Percentiles rank a stretch among this genome's conserved stretches.
Conservation (phyloP, 1,140 invertebrate species). For the Achroia grisella region DNA sequence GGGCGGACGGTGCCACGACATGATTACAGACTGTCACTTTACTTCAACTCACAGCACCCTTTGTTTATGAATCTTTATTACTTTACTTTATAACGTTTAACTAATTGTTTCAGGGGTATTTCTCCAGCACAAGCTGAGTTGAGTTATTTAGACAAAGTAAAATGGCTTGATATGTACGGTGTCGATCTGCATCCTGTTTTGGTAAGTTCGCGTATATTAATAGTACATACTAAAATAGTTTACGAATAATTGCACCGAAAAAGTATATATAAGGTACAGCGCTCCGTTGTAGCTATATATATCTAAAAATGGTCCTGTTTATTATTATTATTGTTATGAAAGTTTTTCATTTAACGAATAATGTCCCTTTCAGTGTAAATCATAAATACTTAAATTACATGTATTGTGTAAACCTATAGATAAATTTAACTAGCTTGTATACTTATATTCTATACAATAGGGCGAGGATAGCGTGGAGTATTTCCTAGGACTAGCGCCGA, state of each 20-base stretch:
- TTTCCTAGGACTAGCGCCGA: conserved; percentile 96
- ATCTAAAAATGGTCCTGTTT: no score
- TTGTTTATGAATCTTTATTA: conserved; percentile 26
- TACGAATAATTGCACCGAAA: no score
- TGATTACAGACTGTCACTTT: conserved; percentile 40
- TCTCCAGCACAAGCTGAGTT: conserved; percentile 83
- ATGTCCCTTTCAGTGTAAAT: no score
- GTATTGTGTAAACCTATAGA: no score
- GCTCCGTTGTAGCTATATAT: no score
- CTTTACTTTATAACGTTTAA: conserved; percentile 3
- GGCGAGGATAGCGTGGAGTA: conserved; percentile 98
- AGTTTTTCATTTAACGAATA: no score
- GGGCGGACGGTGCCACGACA: conserved; percentile 11
- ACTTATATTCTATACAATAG: conserved; percentile 63
- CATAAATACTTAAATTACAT: no score
- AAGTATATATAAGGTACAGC: no score
- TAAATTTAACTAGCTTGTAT: no score
- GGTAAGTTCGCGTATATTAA: conserved; percentile 40
- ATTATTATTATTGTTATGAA: no score
- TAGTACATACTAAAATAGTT: no score
- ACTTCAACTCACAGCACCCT: conserved; percentile 35
- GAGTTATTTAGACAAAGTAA: conserved; percentile 94
- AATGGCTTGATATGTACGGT: conserved; percentile 97
- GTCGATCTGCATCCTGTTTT: conserved; percentile 88
- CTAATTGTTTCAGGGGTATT: conserved; percentile 69